These are phyloP conservation scores for Metallyticus violacea DNA, from an alignment of 2,888 invertebrate genomes.

Conservation along the genomic window DNA sequence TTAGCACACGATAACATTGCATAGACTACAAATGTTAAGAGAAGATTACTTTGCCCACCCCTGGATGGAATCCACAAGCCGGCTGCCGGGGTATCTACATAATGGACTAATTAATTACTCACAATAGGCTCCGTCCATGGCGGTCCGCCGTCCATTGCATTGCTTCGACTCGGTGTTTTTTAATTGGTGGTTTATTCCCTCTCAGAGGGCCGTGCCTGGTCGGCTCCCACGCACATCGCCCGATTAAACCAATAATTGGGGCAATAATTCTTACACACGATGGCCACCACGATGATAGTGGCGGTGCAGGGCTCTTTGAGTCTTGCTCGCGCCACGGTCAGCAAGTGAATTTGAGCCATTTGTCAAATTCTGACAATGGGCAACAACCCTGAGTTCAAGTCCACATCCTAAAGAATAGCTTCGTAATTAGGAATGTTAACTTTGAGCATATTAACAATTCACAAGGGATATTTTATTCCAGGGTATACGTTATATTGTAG, in stretches of 20 bases:
- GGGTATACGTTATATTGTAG: too few species aligned
- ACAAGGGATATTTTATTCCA: too few species aligned
- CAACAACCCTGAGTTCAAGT: background rate
- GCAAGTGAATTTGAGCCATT: background rate
- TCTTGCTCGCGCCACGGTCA: background rate
- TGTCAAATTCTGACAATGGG: background rate
- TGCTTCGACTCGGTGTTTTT: background rate
- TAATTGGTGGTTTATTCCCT: slow-evolving; percentile 25
- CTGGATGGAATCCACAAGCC: background rate
- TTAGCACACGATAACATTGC: too few species aligned
- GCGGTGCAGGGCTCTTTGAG: background rate
- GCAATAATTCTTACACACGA: slow-evolving; percentile 13
- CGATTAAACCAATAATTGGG: slow-evolving; percentile 22
- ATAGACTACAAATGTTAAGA: too few species aligned
- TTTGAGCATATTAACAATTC: too few species aligned
- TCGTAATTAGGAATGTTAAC: background rate
- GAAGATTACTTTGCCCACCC: background rate
- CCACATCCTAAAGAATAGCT: too few species aligned
- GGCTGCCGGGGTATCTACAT: slow-evolving; percentile 15
- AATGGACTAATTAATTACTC: slow-evolving; percentile 13
- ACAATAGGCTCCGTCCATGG: slow-evolving; percentile 9
- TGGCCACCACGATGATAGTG: background rate
- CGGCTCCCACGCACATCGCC: slow-evolving; percentile 21
- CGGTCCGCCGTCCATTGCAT: background rate
- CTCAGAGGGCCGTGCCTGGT: background rate